phyloP scores from a whole-genome alignment of 1,140 invertebrate species.

The Drosophila persimilis region DNA sequence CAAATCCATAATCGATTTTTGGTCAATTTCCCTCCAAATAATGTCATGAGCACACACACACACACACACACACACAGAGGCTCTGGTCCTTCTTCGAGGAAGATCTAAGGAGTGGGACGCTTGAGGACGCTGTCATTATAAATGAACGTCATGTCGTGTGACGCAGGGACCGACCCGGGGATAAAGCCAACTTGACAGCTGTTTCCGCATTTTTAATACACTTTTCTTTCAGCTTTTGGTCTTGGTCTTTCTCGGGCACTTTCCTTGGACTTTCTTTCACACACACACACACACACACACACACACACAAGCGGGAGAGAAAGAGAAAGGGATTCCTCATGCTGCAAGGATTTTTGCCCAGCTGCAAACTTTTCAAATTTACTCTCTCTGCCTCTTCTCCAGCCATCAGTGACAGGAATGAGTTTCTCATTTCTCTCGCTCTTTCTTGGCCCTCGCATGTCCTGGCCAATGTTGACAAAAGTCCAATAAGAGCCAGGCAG shows the following conservation, averaged over 20 bases:
- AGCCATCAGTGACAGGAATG: constrained; percentile 68
- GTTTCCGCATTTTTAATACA: constrained; percentile 81
- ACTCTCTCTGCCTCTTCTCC: constrained; percentile 29
- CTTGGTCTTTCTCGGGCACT: constrained; percentile 38
- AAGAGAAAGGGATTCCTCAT: constrained; percentile 18
- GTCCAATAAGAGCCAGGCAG: constrained; percentile 68
- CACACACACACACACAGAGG: not conserved
- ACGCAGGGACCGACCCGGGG: constrained; percentile 41
- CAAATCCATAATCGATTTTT: constrained; percentile 40
- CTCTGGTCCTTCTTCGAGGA: constrained; percentile 1
- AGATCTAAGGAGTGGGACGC: constrained; percentile 10
- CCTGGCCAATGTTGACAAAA: constrained; percentile 68
- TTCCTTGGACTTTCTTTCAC: constrained; percentile 46
- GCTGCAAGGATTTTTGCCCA: constrained; percentile 57
- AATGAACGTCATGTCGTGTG: constrained; percentile 70
- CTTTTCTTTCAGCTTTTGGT: constrained; percentile 43
- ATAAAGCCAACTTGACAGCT: constrained; percentile 70
- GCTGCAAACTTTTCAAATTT: constrained; percentile 78
- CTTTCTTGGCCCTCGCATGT: constrained; percentile 30
- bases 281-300: no score
- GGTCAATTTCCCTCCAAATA: constrained; percentile 6
- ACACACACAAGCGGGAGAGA: no score
- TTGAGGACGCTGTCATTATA: constrained; percentile 49
- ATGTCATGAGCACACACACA: constrained; percentile 3
- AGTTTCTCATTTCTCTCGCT: constrained; percentile 65